These are phyloP conservation scores for Paramisgurnus dabryanus DNA, from an alignment of 2,113 vertebrate species.

Conservation along the genomic window DNA sequence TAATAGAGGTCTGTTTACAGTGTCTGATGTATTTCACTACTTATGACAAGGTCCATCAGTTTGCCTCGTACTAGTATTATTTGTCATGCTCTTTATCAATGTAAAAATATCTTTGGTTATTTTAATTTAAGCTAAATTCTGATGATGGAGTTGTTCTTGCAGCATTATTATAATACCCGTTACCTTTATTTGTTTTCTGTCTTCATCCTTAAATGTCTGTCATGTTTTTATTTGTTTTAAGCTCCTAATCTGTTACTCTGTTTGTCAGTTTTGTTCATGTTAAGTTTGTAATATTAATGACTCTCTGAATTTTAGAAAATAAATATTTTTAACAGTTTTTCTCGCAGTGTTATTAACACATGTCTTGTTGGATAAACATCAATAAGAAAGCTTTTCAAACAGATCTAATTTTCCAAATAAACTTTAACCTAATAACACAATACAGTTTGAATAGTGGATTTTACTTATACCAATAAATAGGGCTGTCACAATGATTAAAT, in stretches of 20 bases:
- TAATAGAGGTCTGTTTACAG: not conserved
- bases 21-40: not conserved
- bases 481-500: too few relatives aligned
- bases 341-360: not conserved
- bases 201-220: slow-evolving; percentile 25
- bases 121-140: not conserved
- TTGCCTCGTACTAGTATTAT: not conserved
- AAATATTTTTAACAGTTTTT: slow-evolving; percentile 10
- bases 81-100: not conserved
- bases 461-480: too few relatives aligned
- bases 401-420: not conserved
- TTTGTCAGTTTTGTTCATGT: slow-evolving; percentile 13
- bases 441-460: too few relatives aligned
- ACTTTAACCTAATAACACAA: not conserved
- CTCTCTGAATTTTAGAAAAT: not conserved
- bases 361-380: not conserved
- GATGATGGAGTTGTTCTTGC: not conserved
- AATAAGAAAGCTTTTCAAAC: not conserved
- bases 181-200: slow-evolving; percentile 23
- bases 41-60: not conserved
- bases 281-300: not conserved
- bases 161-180: slow-evolving; percentile 5
- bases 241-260: not conserved
- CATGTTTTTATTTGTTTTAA: slow-evolving; percentile 10
- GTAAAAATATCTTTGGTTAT: not conserved